Evolutionary conservation across 1,140 invertebrate species (phyloP), one percentile per base, ranked within the genome.

Genomic region (Brachystomella parvula): DNA sequence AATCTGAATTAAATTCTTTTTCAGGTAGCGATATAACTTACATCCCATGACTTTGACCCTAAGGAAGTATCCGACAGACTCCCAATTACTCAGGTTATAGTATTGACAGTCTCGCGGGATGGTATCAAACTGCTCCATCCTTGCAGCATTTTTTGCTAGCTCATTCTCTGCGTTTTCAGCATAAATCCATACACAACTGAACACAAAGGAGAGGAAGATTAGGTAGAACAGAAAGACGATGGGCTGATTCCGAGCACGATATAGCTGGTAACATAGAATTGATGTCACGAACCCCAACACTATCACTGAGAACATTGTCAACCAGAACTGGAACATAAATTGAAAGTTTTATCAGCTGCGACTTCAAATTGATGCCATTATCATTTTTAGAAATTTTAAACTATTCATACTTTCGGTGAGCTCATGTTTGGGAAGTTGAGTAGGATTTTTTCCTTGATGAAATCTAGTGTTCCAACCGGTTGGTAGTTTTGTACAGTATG

Each of bases 81-180:
- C 57, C 3, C 31, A 29, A 0, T 9, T 53, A 19, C 61, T 47
- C 0, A 69, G 49, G 62, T 61, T 66, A 12, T 72, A 47, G 57
- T 61, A 72, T n/a, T 69, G 53, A 47, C 71, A 72, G 33, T 72
- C 71, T 47, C 66, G 63, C 35, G 71, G 71, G 30, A 61, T 24
- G 2, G 19, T 3, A 3, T 30, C 21, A 19, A 60, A 57, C 44
- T 72, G 71, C 2, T 65, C 29, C 24, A 69, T 47, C 17, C 65
- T 58, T 24, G 67, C 65, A 28, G 28, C 28, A 30, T 67, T 62
- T 32, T 49, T 33, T 15, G 71, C 67, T 35, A 63, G 65, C 1
- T 49, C 61, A 15, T 67, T 57, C 53, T 69, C 30, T 24, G 26
- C 28, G 15, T 35, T 32, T 21, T 57, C 31, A 17, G 33, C 33